These are phyloP conservation scores for Suillia variegata DNA, from an alignment of 2,888 invertebrate species.

Conservation along the genomic window DNA sequence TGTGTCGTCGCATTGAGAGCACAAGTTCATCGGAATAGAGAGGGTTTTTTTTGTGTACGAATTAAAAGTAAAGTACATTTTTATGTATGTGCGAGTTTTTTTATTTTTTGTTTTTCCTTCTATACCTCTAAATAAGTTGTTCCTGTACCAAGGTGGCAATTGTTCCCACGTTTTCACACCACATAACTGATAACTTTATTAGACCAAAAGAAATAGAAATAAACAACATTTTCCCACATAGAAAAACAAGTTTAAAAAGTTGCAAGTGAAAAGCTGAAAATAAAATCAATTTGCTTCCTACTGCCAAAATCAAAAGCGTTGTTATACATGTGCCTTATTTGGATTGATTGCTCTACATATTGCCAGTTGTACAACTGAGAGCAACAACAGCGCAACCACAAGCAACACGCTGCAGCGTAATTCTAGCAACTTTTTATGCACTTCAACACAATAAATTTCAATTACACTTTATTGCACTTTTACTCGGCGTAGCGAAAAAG, in stretches of 20 bases:
- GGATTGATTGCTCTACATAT: conserved; percentile 53
- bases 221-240: background rate
- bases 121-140: too few species aligned
- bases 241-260: background rate
- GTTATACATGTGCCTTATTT: conserved; percentile 39
- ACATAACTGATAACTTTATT: conserved; percentile 1
- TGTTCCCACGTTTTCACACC: conserved; percentile 2
- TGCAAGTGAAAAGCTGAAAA: background rate
- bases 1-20: background rate
- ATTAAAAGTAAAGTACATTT: too few species aligned
- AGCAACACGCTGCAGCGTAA: too few species aligned
- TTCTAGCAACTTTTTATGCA: conserved; percentile 37
- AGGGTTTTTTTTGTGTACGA: too few species aligned
- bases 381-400: conserved; percentile 17
- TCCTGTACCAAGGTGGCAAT: too few species aligned
- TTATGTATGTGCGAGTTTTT: too few species aligned
- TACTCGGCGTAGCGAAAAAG: conserved; percentile 29
- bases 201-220: too few species aligned
- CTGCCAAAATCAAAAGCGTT: background rate
- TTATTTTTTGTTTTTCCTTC: too few species aligned
- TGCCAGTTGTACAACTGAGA: conserved; percentile 20
- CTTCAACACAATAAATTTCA: conserved; percentile 54
- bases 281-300: background rate
- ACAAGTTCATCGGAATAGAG: too few species aligned
- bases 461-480: conserved; percentile 55